phyloP scores from a whole-genome alignment of 2,113 vertebrate genomes.

The Ibidorhyncha struthersii region DNA sequence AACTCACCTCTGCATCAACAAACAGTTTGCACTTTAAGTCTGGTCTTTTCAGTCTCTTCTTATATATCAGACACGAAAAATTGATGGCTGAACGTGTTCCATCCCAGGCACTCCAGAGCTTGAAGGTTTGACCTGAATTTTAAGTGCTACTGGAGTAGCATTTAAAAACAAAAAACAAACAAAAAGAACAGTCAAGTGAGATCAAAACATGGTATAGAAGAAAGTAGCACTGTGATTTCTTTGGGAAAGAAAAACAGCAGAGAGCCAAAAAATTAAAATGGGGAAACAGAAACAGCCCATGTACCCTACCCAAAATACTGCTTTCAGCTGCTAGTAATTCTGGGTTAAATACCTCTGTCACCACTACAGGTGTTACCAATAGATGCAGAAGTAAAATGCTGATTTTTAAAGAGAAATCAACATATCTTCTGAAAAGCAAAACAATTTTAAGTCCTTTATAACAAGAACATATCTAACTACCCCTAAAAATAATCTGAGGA shows the following conservation, averaged over 20 bases:
- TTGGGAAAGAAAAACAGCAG: not conserved
- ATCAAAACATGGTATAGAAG: not conserved
- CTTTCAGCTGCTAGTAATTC: not conserved
- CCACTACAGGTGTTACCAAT: not conserved
- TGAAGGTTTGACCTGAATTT: not conserved
- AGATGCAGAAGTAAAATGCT: not conserved
- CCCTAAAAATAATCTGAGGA: not conserved
- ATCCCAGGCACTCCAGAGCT: not conserved
- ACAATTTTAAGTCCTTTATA: not conserved
- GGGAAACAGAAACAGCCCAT: accelerated
- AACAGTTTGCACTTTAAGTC: not conserved
- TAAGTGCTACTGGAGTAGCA: not conserved
- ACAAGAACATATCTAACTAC: not conserved
- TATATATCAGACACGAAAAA: accelerated
- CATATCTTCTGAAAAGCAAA: not conserved
- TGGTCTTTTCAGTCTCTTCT: not conserved
- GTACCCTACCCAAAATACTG: accelerated
- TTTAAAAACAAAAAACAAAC: not conserved
- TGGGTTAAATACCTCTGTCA: not conserved
- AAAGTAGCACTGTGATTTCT: not conserved
- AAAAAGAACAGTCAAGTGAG: not conserved
- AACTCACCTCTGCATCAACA: not conserved
- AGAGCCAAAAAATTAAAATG: not conserved
- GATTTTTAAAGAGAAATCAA: not conserved
- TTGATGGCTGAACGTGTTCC: not conserved